phyloP scores from a whole-genome alignment of 1,140 invertebrate species.

The Bombus polaris region DNA sequence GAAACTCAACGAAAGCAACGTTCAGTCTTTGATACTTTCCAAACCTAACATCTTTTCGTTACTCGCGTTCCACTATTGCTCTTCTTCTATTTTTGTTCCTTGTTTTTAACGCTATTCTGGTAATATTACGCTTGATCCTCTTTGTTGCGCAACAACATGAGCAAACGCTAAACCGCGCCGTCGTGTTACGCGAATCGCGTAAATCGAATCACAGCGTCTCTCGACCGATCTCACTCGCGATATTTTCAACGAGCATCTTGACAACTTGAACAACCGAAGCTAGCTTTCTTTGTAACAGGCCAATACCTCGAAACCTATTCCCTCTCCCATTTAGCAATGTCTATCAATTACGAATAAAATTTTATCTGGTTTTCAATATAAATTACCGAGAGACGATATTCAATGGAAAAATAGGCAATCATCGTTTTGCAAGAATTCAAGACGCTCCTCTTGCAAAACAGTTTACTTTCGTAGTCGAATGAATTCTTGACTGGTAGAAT shows the following conservation, averaged over 20 bases:
- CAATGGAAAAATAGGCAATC: neutral
- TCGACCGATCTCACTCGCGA: neutral
- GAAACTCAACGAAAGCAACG: slow-evolving; percentile 6
- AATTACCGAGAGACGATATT: neutral
- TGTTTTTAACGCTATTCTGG: neutral
- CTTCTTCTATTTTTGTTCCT: neutral
- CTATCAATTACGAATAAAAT: neutral
- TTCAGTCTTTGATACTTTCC: neutral
- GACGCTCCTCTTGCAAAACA: neutral
- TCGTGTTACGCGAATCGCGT: neutral
- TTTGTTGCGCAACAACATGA: neutral
- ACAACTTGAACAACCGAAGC: neutral
- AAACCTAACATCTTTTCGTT: neutral
- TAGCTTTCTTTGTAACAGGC: neutral
- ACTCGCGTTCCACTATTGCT: neutral
- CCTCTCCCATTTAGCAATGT: neutral
- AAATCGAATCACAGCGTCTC: neutral
- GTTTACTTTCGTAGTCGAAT: neutral
- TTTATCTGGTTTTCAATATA: neutral
- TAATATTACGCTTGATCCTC: neutral
- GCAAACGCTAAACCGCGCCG: neutral
- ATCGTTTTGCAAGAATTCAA: neutral
- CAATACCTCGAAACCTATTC: neutral
- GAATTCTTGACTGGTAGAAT: slow-evolving; percentile 13
- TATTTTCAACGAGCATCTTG: neutral